Percentiles rank a stretch among this genome's conserved stretches.
phyloP scores from a whole-genome alignment of 2,888 invertebrate genomes.

The Cheilosia soror region DNA sequence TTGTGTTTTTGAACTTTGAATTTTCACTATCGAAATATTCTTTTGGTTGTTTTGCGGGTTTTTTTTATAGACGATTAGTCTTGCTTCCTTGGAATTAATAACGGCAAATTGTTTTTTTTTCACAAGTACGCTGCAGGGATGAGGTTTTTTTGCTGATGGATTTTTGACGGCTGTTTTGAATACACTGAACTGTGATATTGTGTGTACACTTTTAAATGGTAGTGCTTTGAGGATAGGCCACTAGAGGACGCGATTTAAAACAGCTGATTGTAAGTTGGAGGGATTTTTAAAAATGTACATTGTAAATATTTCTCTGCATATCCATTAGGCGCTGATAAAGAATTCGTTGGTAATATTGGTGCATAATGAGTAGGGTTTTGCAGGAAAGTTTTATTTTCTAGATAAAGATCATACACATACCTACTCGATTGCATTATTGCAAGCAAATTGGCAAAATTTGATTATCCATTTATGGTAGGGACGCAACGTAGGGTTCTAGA shows the following conservation, averaged over 20 bases:
- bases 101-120: conserved; percentile 72
- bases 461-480: too few species aligned
- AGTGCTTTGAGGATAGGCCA: conserved; percentile 8
- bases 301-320: conserved; percentile 15
- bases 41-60: conserved; percentile 1
- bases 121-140: conserved; percentile 55
- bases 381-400: too few species aligned
- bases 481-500: too few species aligned
- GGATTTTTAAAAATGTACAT: background rate
- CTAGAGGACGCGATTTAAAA: conserved; percentile 5
- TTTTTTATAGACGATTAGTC: conserved; percentile 13
- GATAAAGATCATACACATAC: too few species aligned
- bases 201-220: conserved; percentile 47
- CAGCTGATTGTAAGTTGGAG: conserved; percentile 38
- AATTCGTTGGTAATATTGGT: too few species aligned
- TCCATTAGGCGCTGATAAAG: background rate
- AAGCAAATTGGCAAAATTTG: too few species aligned
- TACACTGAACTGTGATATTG: conserved; percentile 58
- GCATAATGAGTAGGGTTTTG: too few species aligned
- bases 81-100: conserved; percentile 57
- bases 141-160: conserved; percentile 40
- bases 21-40: conserved; percentile 45
- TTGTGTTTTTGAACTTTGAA: conserved; percentile 41
- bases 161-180: conserved; percentile 59
- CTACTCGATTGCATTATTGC: too few species aligned